Conservation (phyloP, 2,113 vertebrate species). For the Neopipo cinnamomea region DNA sequence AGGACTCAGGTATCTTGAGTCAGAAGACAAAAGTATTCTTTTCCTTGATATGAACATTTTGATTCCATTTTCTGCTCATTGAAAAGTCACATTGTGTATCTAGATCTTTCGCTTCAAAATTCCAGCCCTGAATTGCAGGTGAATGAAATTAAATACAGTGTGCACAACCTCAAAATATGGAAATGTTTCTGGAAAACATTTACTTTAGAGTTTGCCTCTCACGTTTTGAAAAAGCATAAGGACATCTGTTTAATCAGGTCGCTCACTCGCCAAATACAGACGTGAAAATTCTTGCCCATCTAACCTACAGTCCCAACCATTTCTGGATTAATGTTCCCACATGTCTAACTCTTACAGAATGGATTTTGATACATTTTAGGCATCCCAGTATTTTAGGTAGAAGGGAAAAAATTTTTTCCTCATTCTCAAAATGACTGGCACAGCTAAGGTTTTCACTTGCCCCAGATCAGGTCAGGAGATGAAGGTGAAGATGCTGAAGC, state of each 20-base stretch:
- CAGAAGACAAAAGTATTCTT: not conserved
- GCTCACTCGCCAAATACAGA: not conserved
- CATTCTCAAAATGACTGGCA: not conserved
- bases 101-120: not conserved
- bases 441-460: not conserved
- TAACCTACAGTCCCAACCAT: not conserved
- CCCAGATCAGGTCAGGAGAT: not conserved
- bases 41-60: not conserved
- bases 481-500: not conserved
- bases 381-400: not conserved
- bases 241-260: not conserved
- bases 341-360: not conserved
- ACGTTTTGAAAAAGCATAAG: not conserved
- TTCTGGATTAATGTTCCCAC: not conserved
- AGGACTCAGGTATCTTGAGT: not conserved
- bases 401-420: not conserved
- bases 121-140: not conserved
- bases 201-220: not conserved
- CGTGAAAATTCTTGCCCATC: not conserved
- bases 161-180: not conserved
- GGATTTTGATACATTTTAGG: not conserved
- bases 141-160: not conserved
- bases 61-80: not conserved
- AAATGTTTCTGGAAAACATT: not conserved
- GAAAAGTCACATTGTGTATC: not conserved